Conservation (phyloP, 2,888 invertebrate species). For the Clitarchus hookeri region DNA sequence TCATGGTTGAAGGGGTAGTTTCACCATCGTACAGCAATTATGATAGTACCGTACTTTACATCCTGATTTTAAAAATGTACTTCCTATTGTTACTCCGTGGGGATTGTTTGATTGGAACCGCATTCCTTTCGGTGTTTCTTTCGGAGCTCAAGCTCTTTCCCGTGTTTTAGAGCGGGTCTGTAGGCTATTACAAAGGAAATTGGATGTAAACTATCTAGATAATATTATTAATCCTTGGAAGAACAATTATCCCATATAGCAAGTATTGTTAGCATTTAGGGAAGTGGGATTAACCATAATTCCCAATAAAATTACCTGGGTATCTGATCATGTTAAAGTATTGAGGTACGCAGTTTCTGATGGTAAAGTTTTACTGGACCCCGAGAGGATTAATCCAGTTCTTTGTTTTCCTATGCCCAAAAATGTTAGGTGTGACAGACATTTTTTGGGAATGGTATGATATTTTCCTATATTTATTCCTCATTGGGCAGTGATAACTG, state of each 20-base stretch:
- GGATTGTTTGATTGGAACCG: not conserved
- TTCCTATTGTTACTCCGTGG: not conserved
- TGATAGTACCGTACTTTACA: no score
- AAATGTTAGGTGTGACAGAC: not conserved
- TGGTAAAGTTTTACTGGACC: not conserved
- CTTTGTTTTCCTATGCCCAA: not conserved
- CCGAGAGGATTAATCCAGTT: not conserved
- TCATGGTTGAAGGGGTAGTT: no score
- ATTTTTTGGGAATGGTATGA: not conserved
- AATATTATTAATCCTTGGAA: not conserved
- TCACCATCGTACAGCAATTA: no score
- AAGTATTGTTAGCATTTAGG: not conserved
- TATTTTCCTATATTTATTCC: not conserved
- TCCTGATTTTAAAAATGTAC: not conserved
- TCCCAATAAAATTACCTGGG: not conserved
- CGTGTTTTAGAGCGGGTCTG: not conserved
- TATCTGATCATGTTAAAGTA: not conserved
- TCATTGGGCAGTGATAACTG: not conserved
- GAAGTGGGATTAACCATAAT: not conserved
- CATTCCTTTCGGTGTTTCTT: not conserved
- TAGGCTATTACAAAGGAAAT: not conserved
- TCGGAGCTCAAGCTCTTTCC: not conserved
- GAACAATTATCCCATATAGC: not conserved
- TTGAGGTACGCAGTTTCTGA: not conserved
- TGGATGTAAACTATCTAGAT: not conserved